These are phyloP conservation scores for Entomyzon cyanotis DNA, from an alignment of 2,113 vertebrate genomes.

Conservation along the genomic window DNA sequence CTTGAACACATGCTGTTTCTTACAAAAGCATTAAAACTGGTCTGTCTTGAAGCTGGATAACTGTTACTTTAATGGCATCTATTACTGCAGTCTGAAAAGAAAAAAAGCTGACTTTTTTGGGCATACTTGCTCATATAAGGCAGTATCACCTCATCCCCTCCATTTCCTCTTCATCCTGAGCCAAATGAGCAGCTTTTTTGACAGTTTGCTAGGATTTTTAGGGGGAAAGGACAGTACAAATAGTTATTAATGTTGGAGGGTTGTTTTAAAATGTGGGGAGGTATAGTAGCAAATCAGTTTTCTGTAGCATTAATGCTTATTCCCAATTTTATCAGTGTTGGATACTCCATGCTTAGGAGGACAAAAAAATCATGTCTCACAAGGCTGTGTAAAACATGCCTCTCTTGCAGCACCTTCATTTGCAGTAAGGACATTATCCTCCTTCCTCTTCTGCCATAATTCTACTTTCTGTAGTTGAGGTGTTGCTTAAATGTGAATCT, in stretches of 20 bases:
- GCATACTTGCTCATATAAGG: not conserved
- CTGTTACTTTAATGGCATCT: not conserved
- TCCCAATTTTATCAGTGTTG: not conserved
- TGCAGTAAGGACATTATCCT: not conserved
- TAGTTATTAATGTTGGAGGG: not conserved
- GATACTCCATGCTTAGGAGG: not conserved
- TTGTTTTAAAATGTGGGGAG: not conserved
- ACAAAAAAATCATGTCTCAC: not conserved
- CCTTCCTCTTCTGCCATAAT: not conserved
- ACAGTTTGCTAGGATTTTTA: not conserved
- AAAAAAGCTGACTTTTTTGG: not conserved
- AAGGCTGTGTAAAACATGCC: not conserved
- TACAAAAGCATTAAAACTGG: not conserved
- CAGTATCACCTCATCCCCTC: not conserved
- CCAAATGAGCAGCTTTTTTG: not conserved
- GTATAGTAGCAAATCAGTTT: not conserved
- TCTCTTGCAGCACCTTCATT: not conserved
- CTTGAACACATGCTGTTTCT: constrained; percentile 62
- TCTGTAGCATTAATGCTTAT: not conserved
- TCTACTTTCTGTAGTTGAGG: not conserved
- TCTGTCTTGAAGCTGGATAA: constrained; percentile 29
- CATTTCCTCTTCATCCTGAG: not conserved
- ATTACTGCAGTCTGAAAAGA: not conserved
- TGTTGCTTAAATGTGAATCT: not conserved
- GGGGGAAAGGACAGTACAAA: not conserved